A percentile compares a stretch with the other conserved stretches of the same genome.
Conservation (phyloP, 2,113 vertebrate genomes). For the Rhineura floridana region DNA sequence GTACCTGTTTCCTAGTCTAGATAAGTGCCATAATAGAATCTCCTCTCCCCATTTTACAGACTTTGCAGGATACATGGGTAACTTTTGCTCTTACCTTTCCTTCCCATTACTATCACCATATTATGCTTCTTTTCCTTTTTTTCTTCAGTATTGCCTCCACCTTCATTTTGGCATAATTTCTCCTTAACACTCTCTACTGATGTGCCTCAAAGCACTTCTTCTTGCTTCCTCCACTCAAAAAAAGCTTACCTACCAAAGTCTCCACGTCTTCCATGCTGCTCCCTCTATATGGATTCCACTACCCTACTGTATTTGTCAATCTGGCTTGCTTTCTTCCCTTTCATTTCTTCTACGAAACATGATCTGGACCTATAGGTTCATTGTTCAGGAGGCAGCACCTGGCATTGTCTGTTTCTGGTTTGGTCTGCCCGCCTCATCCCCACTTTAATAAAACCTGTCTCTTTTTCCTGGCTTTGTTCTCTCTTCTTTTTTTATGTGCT, state of each 20-base stretch:
- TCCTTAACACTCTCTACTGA: background rate
- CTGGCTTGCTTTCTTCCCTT: background rate
- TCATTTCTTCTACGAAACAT: background rate
- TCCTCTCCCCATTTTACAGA: background rate
- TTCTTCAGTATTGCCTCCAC: background rate
- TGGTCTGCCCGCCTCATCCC: too few relatives aligned
- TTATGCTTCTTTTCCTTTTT: background rate
- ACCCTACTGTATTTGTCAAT: background rate
- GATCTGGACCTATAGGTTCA: background rate
- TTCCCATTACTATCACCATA: background rate
- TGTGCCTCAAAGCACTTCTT: background rate
- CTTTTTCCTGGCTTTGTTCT: background rate
- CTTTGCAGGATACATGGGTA: background rate
- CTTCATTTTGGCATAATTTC: background rate
- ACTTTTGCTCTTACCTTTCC: too few relatives aligned
- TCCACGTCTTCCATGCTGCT: background rate
- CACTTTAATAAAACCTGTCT: background rate
- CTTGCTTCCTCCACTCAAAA: background rate
- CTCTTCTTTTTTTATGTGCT: background rate
- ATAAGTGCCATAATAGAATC: background rate
- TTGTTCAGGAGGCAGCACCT: background rate
- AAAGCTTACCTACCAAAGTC: background rate
- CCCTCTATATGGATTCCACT: background rate
- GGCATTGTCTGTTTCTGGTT: background rate
- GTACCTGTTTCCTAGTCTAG: background rate